Evolutionary conservation across 1,140 invertebrate genomes (phyloP).

Genomic region (Lepidotrigona ventralis): DNA sequence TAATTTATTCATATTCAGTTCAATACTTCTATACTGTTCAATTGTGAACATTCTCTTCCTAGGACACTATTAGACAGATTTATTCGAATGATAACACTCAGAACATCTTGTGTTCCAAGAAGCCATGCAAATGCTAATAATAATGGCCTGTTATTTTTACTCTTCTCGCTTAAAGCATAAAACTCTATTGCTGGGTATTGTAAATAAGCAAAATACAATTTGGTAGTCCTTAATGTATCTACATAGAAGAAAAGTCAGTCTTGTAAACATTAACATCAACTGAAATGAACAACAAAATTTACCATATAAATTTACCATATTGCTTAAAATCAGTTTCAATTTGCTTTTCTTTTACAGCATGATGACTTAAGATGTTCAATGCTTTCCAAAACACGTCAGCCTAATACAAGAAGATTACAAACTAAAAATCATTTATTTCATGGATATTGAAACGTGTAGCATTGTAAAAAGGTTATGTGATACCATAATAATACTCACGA

Average conservation of each 20-base stretch:
- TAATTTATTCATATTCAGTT: background rate
- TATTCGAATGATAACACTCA: conserved; percentile 49
- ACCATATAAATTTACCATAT: conserved; percentile 71
- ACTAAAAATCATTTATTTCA: background rate
- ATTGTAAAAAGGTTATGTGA: conserved; percentile 31
- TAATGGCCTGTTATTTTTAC: conserved; percentile 55
- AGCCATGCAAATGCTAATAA: conserved; percentile 71
- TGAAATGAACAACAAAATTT: conserved; percentile 24
- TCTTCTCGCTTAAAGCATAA: conserved; percentile 54
- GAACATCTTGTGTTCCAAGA: conserved; percentile 61
- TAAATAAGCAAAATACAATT: conserved; percentile 70
- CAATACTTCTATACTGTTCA: background rate
- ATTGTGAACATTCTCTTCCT: conserved; percentile 52
- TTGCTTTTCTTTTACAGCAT: conserved; percentile 55
- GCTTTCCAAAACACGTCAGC: conserved; percentile 51
- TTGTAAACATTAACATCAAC: background rate
- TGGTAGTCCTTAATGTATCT: conserved; percentile 64
- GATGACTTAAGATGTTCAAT: conserved; percentile 62
- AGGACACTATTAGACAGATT: conserved; percentile 60
- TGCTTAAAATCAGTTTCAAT: conserved; percentile 53
- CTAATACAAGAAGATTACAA: conserved; percentile 39
- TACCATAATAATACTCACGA: conserved; percentile 57
- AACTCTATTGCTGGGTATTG: conserved; percentile 69
- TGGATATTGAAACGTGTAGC: background rate
- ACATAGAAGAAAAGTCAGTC: conserved; percentile 29